phyloP scores from a whole-genome alignment of 2,888 invertebrate species.

The Athripsodes cinereus region DNA sequence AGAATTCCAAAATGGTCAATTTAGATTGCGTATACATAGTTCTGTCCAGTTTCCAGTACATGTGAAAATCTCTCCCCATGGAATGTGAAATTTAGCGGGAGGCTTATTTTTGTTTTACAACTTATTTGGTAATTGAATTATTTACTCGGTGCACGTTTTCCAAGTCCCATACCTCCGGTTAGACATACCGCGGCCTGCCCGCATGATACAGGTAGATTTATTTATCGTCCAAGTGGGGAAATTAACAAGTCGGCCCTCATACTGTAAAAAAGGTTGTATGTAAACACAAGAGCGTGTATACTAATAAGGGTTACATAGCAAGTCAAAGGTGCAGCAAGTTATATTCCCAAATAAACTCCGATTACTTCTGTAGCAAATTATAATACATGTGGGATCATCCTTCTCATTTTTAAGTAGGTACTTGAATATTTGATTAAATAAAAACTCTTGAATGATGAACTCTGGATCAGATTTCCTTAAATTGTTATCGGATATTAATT shows the following conservation, averaged over 20 bases:
- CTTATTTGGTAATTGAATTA: conserved; percentile 16
- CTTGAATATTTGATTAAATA: too few species aligned
- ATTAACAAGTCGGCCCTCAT: conserved; percentile 17
- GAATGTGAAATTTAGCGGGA: neutral
- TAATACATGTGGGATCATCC: too few species aligned
- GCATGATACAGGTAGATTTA: conserved; percentile 8
- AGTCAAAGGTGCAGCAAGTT: too few species aligned
- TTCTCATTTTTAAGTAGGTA: too few species aligned
- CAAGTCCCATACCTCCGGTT: neutral
- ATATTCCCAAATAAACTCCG: too few species aligned
- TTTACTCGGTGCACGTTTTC: conserved; percentile 11
- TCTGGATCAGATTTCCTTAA: too few species aligned
- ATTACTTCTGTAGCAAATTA: too few species aligned
- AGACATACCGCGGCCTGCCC: conserved; percentile 2
- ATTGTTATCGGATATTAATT: too few species aligned
- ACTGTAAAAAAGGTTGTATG: neutral
- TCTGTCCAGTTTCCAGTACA: neutral
- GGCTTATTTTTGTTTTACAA: conserved; percentile 1
- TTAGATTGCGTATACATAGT: neutral
- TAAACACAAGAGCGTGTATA: neutral
- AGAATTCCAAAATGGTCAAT: neutral
- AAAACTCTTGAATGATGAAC: too few species aligned
- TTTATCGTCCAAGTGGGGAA: conserved; percentile 18
- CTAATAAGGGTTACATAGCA: too few species aligned
- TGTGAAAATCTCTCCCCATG: neutral